These are phyloP conservation scores for Drosophila pachea DNA, from an alignment of 1,140 invertebrate genomes.

Conservation along the genomic window DNA sequence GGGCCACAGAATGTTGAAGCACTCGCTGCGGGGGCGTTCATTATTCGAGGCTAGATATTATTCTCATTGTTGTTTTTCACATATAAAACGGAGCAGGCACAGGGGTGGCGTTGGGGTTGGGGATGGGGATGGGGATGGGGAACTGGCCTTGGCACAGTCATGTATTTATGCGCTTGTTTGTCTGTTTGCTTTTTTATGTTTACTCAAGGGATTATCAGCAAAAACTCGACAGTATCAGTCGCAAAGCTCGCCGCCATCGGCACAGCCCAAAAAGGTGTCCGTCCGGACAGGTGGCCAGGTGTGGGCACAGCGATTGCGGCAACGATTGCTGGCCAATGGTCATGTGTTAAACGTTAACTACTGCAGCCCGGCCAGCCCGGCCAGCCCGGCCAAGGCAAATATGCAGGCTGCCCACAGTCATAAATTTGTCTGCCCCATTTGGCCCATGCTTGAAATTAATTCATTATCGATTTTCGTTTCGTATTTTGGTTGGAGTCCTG, in stretches of 20 bases:
- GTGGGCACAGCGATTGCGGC: neutral
- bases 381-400: conserved; percentile 11
- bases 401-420: conserved; percentile 44
- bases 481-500: conserved; percentile 15
- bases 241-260: conserved; percentile 18
- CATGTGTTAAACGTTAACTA: conserved; percentile 50
- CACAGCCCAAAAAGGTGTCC: conserved; percentile 10
- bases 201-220: conserved; percentile 38
- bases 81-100: neutral
- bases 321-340: conserved; percentile 18
- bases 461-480: conserved; percentile 71
- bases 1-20: neutral
- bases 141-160: neutral
- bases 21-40: conserved; percentile 9
- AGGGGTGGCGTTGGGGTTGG: too few species aligned
- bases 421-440: conserved; percentile 69
- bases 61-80: conserved; percentile 23
- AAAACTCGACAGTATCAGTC: conserved; percentile 16
- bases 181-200: conserved; percentile 37
- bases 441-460: conserved; percentile 60
- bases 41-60: conserved; percentile 6
- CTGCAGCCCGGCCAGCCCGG: conserved; percentile 10
- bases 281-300: conserved; percentile 2
- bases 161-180: conserved; percentile 41
- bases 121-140: too few species aligned